Evolutionary conservation across 1,140 invertebrate genomes (phyloP), one percentile per base, ranked within the genome.

Genomic region (Daktulosphaira vitifoliae): DNA sequence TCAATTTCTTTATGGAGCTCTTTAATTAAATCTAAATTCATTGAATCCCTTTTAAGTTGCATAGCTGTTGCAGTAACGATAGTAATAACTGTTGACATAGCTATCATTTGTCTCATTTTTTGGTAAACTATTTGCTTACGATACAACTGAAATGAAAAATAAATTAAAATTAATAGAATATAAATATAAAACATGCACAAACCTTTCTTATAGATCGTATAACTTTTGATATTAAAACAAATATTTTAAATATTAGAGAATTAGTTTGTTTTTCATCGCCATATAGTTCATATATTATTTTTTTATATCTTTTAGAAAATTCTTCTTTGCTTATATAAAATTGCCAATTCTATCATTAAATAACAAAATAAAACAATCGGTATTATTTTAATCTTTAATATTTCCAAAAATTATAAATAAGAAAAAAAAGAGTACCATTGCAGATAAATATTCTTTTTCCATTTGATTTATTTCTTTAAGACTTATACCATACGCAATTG

Each of bases 401-500:
- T 11, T 20, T 33, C 38, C 18, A 16, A 5, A 2, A 22, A 46
- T 66, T 26, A 29, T 29, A 37, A 23, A 9, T 4, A 26, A 29
- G n/a, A 4, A 26, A 25, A 26, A 46, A 39, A 6, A 2, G 77
- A 81, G 84, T 81, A 95, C 92, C 73, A 97, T 92, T 69, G 92
- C 92, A 69, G 81, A 78, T 7, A 97, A 81, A 78, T 96, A 96
- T 69, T 93, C 83, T 54, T 83, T 80, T 80, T 97, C 93, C 50
- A 95, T 77, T 74, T 82, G 76, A 76, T 93, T 92, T 8, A 96
- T 79, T 70, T 88, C 81, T 51, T 82, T 78, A 8, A 87, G 74
- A 52, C 84, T 82, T 53, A 95, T 76, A 65, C 86, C 82, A 8
- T 83, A 87, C 22, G 88, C 87, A 39, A 81, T 78, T 38, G 92